Evolutionary conservation across 2,113 vertebrate species (phyloP).

Genomic region (Forbesichthys agassizii): DNA sequence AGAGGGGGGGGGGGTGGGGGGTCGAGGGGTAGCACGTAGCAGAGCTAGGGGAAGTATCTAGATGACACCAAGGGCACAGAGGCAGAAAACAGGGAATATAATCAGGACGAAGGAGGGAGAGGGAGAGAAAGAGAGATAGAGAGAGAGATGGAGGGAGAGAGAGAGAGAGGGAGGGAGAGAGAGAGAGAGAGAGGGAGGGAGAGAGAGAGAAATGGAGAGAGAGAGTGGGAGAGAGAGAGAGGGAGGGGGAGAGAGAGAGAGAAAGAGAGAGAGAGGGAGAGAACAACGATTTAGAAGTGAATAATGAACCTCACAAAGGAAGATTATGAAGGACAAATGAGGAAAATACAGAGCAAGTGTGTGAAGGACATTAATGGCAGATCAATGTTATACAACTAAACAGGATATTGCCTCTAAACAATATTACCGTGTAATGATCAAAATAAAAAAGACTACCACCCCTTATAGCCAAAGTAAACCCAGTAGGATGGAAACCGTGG

Average conservation of each 20-base stretch:
- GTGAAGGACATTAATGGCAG: conserved; percentile 60
- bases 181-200: conserved; percentile 4
- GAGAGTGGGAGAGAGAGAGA: conserved; percentile 19
- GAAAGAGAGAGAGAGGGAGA: conserved; percentile 30
- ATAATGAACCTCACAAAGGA: conserved; percentile 65
- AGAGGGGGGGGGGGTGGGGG: too few species aligned
- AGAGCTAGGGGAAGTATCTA: conserved; percentile 41
- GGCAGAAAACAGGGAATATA: conserved; percentile 44
- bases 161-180: background rate
- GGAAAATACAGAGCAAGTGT: conserved; percentile 54
- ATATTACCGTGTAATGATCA: conserved; percentile 18
- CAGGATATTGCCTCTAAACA: conserved; percentile 4
- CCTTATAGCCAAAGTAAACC: too few species aligned
- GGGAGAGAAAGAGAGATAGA: conserved; percentile 20
- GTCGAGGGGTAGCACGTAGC: conserved; percentile 16
- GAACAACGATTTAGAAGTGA: conserved; percentile 37
- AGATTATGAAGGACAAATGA: conserved; percentile 60
- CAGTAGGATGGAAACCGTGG: too few species aligned
- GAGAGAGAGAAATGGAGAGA: conserved; percentile 27
- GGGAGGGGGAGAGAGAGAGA: conserved; percentile 42
- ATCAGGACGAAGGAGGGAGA: background rate
- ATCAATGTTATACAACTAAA: conserved; percentile 28
- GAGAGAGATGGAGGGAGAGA: background rate
- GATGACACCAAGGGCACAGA: conserved; percentile 63
- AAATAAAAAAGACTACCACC: too few species aligned